A percentile compares a stretch with the other conserved stretches of the same genome.
phyloP scores from a whole-genome alignment of 2,888 invertebrate genomes.

The Hypomecis atomaria region DNA sequence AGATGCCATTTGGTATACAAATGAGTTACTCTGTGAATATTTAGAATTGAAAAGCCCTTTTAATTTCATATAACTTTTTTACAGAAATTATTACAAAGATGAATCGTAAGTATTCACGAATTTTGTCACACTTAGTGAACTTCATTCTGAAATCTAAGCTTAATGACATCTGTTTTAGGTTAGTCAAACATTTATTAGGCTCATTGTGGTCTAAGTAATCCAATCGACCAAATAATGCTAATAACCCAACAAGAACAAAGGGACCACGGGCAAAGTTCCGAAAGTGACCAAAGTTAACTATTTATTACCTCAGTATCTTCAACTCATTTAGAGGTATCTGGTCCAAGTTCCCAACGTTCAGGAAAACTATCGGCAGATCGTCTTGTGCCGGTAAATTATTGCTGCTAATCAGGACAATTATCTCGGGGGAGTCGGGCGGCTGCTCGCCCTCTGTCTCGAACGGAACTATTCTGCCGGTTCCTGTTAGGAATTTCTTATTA shows the following conservation, averaged over 20 bases:
- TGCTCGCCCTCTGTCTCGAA: slow-evolving; percentile 59
- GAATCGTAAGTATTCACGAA: too few species aligned
- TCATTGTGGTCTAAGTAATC: slow-evolving; percentile 9
- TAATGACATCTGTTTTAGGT: too few species aligned
- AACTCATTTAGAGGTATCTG: slow-evolving; percentile 63
- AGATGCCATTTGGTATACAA: slow-evolving; percentile 67
- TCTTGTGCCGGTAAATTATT: slow-evolving; percentile 69
- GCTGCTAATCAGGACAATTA: slow-evolving; percentile 66
- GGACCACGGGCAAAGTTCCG: slow-evolving; percentile 15
- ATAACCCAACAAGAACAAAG: slow-evolving; percentile 21
- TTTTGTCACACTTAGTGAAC: too few species aligned
- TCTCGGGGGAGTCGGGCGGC: slow-evolving; percentile 60
- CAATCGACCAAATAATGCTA: slow-evolving; percentile 19
- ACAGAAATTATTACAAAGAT: too few species aligned
- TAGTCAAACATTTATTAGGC: background rate
- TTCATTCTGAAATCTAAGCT: too few species aligned
- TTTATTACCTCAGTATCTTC: slow-evolving; percentile 57
- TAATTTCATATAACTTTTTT: background rate
- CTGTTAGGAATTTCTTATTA: slow-evolving; percentile 50
- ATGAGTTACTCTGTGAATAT: slow-evolving; percentile 59
- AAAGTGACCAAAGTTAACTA: slow-evolving; percentile 28
- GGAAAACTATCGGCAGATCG: slow-evolving; percentile 68
- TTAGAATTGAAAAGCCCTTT: background rate
- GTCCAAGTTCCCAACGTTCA: slow-evolving; percentile 63
- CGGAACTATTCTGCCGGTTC: slow-evolving; percentile 64